Conservation (phyloP, 1,140 invertebrate genomes). For the Nomia melanderi region DNA sequence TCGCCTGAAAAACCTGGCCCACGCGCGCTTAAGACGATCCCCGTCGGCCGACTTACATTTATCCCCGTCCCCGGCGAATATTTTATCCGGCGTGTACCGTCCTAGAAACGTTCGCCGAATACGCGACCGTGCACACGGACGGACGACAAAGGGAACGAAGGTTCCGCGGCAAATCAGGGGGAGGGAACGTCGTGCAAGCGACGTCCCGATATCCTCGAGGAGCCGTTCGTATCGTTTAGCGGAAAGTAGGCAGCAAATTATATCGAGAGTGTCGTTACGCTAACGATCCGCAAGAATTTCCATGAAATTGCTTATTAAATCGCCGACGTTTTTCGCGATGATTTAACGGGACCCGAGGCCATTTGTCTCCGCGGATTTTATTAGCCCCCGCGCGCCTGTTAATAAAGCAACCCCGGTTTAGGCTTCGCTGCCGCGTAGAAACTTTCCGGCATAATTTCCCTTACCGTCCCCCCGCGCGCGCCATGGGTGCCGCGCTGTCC, state of each 20-base stretch:
- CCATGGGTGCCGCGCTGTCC: no score
- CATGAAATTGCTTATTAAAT: constrained; percentile 81
- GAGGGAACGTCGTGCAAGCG: background rate
- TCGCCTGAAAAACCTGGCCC: constrained; percentile 43
- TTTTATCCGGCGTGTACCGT: constrained; percentile 23
- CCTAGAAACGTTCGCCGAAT: constrained; percentile 7
- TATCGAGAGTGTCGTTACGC: constrained; percentile 46
- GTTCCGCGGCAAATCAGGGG: background rate
- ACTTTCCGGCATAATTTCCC: constrained; percentile 47
- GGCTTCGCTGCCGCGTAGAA: constrained; percentile 38
- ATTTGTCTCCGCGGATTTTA: constrained; percentile 77
- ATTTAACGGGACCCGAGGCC: constrained; percentile 75
- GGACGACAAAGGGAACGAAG: background rate
- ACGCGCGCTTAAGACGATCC: constrained; percentile 29
- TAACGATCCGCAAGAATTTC: constrained; percentile 73
- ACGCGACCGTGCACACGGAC: background rate
- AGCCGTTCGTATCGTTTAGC: constrained; percentile 16
- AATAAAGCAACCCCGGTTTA: constrained; percentile 64
- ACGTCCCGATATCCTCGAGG: background rate
- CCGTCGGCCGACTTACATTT: constrained; percentile 32
- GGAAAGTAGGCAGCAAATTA: constrained; percentile 28
- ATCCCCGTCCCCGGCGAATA: constrained; percentile 20
- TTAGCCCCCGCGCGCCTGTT: constrained; percentile 66
- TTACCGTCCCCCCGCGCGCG: no score
- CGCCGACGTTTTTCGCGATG: constrained; percentile 76